A percentile compares a stretch with the other conserved stretches of the same genome.
phyloP scores from a whole-genome alignment of 2,113 vertebrate species.

The Corythornis cristatus region DNA sequence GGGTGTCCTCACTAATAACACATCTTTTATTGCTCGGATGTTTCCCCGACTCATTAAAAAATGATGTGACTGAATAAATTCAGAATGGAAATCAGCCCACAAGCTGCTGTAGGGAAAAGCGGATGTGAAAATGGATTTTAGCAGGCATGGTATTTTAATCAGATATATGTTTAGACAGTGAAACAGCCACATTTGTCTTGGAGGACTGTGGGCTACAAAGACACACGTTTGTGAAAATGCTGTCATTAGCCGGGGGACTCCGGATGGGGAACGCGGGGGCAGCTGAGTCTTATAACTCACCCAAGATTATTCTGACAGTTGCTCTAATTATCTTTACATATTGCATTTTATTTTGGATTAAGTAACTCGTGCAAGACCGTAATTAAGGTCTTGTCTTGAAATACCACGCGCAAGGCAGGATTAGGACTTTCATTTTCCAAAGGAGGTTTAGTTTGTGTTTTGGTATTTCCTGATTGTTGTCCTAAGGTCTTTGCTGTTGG shows the following conservation, averaged over 20 bases:
- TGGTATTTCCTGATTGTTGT: not conserved
- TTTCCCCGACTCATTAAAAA: not conserved
- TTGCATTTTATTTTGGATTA: slow-evolving; percentile 12
- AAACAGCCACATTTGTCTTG: not conserved
- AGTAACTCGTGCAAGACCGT: not conserved
- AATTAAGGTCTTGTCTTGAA: slow-evolving; percentile 45
- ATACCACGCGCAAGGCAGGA: not conserved
- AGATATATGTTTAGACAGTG: not conserved
- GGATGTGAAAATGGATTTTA: slow-evolving; percentile 16
- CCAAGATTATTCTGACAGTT: slow-evolving; percentile 46
- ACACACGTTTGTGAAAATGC: not conserved
- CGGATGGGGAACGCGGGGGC: not conserved
- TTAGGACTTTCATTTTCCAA: slow-evolving; percentile 1
- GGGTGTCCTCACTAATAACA: not conserved
- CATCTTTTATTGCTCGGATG: not conserved
- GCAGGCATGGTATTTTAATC: slow-evolving; percentile 2
- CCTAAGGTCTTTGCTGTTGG: not conserved
- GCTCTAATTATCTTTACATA: slow-evolving; percentile 30
- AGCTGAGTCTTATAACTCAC: slow-evolving; percentile 40
- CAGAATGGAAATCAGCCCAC: not conserved
- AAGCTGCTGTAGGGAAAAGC: not conserved
- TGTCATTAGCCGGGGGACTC: slow-evolving; percentile 42
- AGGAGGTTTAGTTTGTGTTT: not conserved
- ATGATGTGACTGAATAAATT: not conserved
- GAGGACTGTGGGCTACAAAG: slow-evolving; percentile 1